A percentile compares a stretch with the other conserved stretches of the same genome.
phyloP scores from a whole-genome alignment of 2,797 vertebrate genomes.

The Leptoclinus maculatus region DNA sequence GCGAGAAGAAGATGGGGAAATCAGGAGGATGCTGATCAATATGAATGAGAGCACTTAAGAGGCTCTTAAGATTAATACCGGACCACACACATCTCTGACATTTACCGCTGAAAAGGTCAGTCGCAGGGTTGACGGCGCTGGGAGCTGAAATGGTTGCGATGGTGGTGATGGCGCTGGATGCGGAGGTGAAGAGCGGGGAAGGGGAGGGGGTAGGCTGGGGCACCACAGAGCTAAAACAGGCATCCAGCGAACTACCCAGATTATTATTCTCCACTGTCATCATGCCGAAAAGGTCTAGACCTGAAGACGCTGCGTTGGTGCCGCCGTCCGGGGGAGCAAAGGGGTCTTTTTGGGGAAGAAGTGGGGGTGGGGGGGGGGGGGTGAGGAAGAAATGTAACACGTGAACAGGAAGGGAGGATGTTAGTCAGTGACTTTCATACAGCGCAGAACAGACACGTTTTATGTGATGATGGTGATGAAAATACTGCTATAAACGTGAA shows the following conservation, averaged over 20 bases:
- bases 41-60: neutral
- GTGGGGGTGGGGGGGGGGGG: neutral
- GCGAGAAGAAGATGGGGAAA: constrained; percentile 52
- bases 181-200: constrained; percentile 76
- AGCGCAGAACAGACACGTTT: constrained; percentile 28
- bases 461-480: constrained; percentile 1
- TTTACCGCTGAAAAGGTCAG: constrained; percentile 99
- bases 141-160: constrained; percentile 85
- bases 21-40: constrained; percentile 46
- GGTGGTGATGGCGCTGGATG: constrained; percentile 83
- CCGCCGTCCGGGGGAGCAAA: constrained; percentile 92
- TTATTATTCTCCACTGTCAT: constrained; percentile 90
- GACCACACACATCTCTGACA: constrained; percentile 58
- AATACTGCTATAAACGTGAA: neutral
- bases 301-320: constrained; percentile 84
- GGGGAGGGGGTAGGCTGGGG: constrained; percentile 60
- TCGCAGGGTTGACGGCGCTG: constrained; percentile 80
- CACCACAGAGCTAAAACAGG: constrained; percentile 74
- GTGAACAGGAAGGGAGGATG: constrained; percentile 39
- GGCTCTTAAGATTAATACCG: constrained; percentile 19
- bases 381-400: constrained; percentile 32
- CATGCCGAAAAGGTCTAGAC: constrained; percentile 97
- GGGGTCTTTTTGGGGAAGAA: constrained; percentile 85
- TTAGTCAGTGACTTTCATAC: constrained; percentile 43
- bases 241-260: constrained; percentile 68